Base-by-base conservation (phyloP, 2,797 vertebrate genomes). In the Cuculus canorus region DNA sequence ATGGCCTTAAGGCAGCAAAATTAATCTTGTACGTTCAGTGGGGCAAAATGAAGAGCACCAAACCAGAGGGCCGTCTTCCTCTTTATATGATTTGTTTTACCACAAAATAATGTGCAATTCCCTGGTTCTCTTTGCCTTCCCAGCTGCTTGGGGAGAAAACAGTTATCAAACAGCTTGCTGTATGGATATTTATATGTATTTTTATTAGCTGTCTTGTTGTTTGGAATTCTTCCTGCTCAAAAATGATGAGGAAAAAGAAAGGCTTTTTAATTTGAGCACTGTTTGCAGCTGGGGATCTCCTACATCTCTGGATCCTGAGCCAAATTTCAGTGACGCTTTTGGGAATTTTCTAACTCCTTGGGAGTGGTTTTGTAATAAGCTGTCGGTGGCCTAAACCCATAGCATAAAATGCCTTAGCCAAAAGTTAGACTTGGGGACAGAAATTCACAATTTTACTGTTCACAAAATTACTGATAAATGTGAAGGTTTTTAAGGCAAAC, bases 1-100 rank as follows among this genome's bases (percentile, higher is more conserved):
- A 35, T 78, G 54, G 90, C 95, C 94, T 96, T 93, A 57, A 54
- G 96, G 96, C 91, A 96, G 77, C 45, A 90, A 77, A 96, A 96
- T 94, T 96, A 94, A 93, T 93, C 90, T 82, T 79, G 56, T 82
- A 37, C 70, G 1, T 88, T 88, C 70, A 82, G 70, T 63, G 63
- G 43, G 82, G 35, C 66, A 65, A 91, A 88, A 88, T 1, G 22
- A 92, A 86, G 61, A 72, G 45, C 68, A 66, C 66, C 65, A 88
- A 80, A 84, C 5, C 30, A 69, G n/a, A 35, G 64, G 28, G 10
- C 33, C 47, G n/a, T n/a, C 30, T 86, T 28, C 4, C 54, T n/a
- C 32, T 39, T 88, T 17, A 53, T 76, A 65, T 69, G 7, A 45
- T 75, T 91, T 82, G 8, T 82, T 95, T 90, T 48, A 39, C 47